Base-by-base conservation (phyloP, 1,140 invertebrate genomes). In the Copidosoma floridanum region DNA sequence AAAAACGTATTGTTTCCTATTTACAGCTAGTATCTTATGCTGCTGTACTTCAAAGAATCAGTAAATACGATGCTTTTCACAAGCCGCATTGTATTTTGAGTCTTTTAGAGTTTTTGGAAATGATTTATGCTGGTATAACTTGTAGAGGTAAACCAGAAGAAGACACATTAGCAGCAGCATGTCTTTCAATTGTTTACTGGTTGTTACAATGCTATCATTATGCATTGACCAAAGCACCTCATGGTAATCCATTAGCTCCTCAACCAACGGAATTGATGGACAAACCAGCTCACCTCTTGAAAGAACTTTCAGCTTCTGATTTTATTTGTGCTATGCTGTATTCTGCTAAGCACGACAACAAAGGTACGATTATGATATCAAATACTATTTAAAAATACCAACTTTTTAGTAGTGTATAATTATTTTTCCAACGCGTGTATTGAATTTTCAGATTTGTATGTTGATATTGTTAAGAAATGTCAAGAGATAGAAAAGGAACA, bases 61-160 rank as follows among this genome's bases (percentile, higher is more conserved):
- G 92, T 46, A 93, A 94, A 80, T 96, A 93, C 78, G 90, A 93
- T 67, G 88, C 91, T 38, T 89, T 93, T 68, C 87, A 90, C 65
- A 94, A 95, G 75, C 89, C 92, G 1, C 91, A 94, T 73, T 97
- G 94, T 76, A 87, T 96, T 29, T 81, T 89, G 2, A 91, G 91
- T 64, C 78, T 97, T 4, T 74, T 97, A 44, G 92, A 95, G 68
- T 91, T 97, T 63, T 78, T 96, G 11, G 88, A 93, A 75, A 86
- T 85, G 27, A 91, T 94, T 65, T 85, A 92, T 65, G 84, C 88
- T 68, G 84, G 82, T 51, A 84, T 88, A 35, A 87, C 85, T 8
- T 86, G 80, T 67, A 84, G 89, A 52, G 89, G 89, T 12, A 93
- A 93, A 77, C 85, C 89, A 26, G 92, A 94, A 75, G 91, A 94